Evolutionary conservation across 2,113 vertebrate species (phyloP).

Genomic region (Misgurnus anguillicaudatus): DNA sequence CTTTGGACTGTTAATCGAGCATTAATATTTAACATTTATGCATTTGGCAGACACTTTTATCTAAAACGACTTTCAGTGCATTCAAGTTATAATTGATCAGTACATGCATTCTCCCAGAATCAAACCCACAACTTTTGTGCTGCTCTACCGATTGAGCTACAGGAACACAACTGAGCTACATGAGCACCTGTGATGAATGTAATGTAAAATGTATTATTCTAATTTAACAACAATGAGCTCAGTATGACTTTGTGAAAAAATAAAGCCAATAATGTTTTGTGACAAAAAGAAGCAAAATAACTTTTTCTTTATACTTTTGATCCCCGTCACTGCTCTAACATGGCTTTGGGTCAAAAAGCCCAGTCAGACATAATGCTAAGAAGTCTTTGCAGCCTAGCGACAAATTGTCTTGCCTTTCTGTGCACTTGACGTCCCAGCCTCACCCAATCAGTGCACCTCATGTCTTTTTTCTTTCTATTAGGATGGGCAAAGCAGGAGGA

Average conservation of each 20-base stretch:
- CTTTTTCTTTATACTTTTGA: conserved; percentile 4
- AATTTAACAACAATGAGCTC: background rate
- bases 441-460: conserved; percentile 81
- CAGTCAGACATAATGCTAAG: conserved; percentile 48
- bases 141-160: too few relatives aligned
- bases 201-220: background rate
- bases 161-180: too few relatives aligned
- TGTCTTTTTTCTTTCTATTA: conserved; percentile 62
- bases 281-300: background rate
- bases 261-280: background rate
- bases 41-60: too few relatives aligned
- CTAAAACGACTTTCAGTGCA: too few relatives aligned
- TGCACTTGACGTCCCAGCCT: conserved; percentile 76
- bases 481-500: conserved; percentile 48
- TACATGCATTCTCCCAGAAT: too few relatives aligned
- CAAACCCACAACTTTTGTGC: too few relatives aligned
- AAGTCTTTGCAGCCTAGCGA: conserved; percentile 80
- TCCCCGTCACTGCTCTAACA: conserved; percentile 21
- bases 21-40: too few relatives aligned
- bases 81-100: too few relatives aligned
- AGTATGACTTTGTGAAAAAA: background rate
- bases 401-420: conserved; percentile 85
- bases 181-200: too few relatives aligned
- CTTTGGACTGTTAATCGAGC: conserved; percentile 5
- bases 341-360: conserved; percentile 49